Conservation (phyloP, 2,113 vertebrate genomes). For the Oncorhynchus nerka region DNA sequence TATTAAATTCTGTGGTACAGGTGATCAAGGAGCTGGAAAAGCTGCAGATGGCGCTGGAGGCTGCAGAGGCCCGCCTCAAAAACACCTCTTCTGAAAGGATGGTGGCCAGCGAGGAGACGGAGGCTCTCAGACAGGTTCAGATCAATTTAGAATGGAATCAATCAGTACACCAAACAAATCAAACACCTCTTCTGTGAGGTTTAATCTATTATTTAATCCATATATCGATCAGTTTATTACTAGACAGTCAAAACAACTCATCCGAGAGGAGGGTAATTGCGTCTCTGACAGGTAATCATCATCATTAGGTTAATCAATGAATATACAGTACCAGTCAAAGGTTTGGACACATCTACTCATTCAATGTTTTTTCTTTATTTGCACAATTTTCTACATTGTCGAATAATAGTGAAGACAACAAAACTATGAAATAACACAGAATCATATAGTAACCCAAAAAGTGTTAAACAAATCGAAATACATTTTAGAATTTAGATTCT, state of each 20-base stretch:
- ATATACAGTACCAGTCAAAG: too few relatives aligned
- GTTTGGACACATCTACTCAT: too few relatives aligned
- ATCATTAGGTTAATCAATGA: not conserved
- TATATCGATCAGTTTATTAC: not conserved
- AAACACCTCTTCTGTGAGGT: not conserved
- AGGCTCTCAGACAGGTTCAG: conserved; percentile 90
- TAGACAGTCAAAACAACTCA: not conserved
- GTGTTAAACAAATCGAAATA: too few relatives aligned
- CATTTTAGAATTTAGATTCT: too few relatives aligned
- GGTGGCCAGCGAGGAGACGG: conserved; percentile 93
- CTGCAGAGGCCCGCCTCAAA: conserved; percentile 91
- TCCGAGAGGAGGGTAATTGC: not conserved
- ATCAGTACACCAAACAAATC: not conserved
- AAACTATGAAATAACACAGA: too few relatives aligned
- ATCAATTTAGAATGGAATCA: not conserved
- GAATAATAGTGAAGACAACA: too few relatives aligned
- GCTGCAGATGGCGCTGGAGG: conserved; percentile 92
- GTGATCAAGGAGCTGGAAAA: conserved; percentile 98
- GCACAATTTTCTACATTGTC: too few relatives aligned
- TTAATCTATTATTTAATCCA: not conserved
- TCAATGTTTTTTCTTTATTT: too few relatives aligned
- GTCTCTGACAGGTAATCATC: not conserved
- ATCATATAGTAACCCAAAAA: too few relatives aligned
- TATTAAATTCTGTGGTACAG: conserved; percentile 74
- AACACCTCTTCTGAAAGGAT: conserved; percentile 92